Evolutionary conservation across 2,888 invertebrate species (phyloP), one percentile per base, ranked within the genome.

Genomic region (Phasia obesa): DNA sequence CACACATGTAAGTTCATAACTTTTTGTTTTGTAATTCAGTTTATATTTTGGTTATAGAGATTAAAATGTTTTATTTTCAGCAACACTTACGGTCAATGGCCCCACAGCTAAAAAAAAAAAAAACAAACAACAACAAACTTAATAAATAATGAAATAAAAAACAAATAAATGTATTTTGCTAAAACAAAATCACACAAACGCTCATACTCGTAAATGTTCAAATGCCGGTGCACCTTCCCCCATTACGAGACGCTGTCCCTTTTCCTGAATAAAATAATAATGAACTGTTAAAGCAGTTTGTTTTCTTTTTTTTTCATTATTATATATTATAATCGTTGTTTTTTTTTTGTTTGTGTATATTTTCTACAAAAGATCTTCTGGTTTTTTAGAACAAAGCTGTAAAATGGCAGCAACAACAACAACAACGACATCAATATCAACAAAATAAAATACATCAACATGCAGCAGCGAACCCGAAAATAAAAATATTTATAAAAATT

Each of bases 281-380:
- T 80, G 79, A 80, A 80, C 79, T 80, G 79, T 44, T 47, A 74
- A 79, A 73, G 79, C 65, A 53, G 73, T 80, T 80, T 74, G 60
- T 62, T 74, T 67, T 77, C 31, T 69, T 60, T 62, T 42, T n/a
- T n/a, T n/a, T n/a, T n/a, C n/a, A n/a, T n/a, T n/a, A n/a, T n/a
- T 69, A n/a, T 17, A 53, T 31, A 44, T 69, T 42, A 25, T 47
- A 42, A 27, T 69, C 21, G 38, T 49, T 44, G 31, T 44, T 17
- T 27, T 51, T 25, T 47, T 23, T 47, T 31, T 27, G 44, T 49
- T 42, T 73, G 44, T 67, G 11, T 47, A 62, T 47, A 79, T 71
- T 79, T 79, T 83, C 83, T 83, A 83, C 83, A 83, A 83, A 83
- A 79, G 83, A 83, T 83, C 83, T 75, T 83, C 79, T 79, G 79